Evolutionary conservation across 1,140 invertebrate species (phyloP).

Genomic region (Polyergus mexicanus): DNA sequence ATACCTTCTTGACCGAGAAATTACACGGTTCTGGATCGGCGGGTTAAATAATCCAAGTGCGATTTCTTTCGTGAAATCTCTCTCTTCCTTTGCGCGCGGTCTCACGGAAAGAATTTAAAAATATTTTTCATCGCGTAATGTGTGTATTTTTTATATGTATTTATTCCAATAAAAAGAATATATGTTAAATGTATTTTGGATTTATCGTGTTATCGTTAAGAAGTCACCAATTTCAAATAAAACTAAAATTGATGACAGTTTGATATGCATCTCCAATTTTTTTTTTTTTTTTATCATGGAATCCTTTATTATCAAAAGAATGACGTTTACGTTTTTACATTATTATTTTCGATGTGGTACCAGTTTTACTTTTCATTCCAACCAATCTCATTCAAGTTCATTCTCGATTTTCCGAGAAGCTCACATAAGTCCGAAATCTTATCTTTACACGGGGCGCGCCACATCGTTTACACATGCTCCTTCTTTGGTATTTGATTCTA

Average conservation of each 20-base stretch:
- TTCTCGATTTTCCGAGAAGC: slow-evolving; percentile 5
- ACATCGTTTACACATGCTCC: slow-evolving; percentile 14
- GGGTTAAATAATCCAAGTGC: slow-evolving; percentile 43
- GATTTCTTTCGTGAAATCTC: slow-evolving; percentile 15
- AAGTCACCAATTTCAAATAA: not conserved
- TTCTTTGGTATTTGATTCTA: slow-evolving; percentile 34
- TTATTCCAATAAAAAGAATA: not conserved
- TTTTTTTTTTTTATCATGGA: not conserved
- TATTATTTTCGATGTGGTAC: not conserved
- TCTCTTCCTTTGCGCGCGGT: not conserved
- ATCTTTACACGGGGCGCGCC: slow-evolving; percentile 3
- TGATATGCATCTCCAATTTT: not conserved
- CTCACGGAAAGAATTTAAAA: not conserved
- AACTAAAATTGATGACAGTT: not conserved
- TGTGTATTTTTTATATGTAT: not conserved
- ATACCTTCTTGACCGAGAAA: slow-evolving; percentile 55
- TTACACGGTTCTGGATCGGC: slow-evolving; percentile 40
- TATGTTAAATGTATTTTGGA: slow-evolving; percentile 1
- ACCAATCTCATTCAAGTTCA: not conserved
- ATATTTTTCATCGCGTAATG: not conserved
- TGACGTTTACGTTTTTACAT: not conserved
- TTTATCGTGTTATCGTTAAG: not conserved
- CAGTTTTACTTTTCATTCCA: not conserved
- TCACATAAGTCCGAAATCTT: not conserved
- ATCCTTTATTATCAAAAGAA: not conserved